These are phyloP conservation scores for Phycodurus eques DNA, from an alignment of 2,113 vertebrate species.

Conservation along the genomic window DNA sequence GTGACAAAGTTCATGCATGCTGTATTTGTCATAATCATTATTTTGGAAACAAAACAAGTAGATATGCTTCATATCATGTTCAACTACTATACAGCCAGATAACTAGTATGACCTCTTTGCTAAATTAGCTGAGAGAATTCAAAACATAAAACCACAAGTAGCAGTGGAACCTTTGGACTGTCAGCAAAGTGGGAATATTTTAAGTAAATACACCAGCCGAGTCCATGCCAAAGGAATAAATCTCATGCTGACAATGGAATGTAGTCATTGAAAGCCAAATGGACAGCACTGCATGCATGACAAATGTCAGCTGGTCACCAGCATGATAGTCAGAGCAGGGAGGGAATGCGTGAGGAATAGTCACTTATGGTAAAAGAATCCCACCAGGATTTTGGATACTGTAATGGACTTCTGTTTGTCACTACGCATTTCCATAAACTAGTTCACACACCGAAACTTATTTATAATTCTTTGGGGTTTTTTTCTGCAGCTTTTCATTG, in stretches of 20 bases:
- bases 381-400: background rate
- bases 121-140: conserved; percentile 25
- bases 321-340: conserved; percentile 12
- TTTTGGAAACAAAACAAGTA: conserved; percentile 8
- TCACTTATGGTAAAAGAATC: background rate
- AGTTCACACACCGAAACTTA: background rate
- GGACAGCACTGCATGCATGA: conserved; percentile 10
- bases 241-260: conserved; percentile 20
- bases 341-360: background rate
- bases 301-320: conserved; percentile 10
- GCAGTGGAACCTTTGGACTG: conserved; percentile 23
- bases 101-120: conserved; percentile 26
- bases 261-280: conserved; percentile 7
- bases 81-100: conserved; percentile 4
- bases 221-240: conserved; percentile 33
- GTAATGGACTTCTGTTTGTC: background rate
- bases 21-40: background rate
- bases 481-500: background rate
- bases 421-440: background rate
- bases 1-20: conserved; percentile 24
- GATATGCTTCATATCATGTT: conserved; percentile 18
- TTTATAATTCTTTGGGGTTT: background rate
- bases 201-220: conserved; percentile 38
- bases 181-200: conserved; percentile 27
- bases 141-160: conserved; percentile 27